Evolutionary conservation across 1,140 invertebrate species (phyloP).

Genomic region (Cotesia vestalis): DNA sequence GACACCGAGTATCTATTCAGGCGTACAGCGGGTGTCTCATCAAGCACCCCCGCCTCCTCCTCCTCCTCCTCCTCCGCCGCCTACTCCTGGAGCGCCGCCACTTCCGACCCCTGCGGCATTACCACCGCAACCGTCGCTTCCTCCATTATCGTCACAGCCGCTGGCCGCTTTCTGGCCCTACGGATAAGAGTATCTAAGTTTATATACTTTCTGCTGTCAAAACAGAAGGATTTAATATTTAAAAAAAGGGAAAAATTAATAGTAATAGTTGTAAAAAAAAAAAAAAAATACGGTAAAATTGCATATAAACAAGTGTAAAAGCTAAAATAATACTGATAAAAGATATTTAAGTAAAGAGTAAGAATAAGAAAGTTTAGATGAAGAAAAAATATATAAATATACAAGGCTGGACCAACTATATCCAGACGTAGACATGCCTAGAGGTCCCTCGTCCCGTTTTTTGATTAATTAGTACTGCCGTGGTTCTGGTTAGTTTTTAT

Average conservation of each 20-base stretch:
- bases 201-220: neutral
- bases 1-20: conserved; percentile 57
- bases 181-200: conserved; percentile 43
- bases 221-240: conserved; percentile 10
- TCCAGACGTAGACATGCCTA: conserved; percentile 22
- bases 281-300: neutral
- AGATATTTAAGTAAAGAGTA: conserved; percentile 13
- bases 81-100: conserved; percentile 45
- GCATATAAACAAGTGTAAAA: conserved; percentile 1
- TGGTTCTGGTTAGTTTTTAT: conserved; percentile 15
- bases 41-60: conserved; percentile 56
- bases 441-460: conserved; percentile 24
- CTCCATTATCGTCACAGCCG: conserved; percentile 53
- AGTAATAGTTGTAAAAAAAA: neutral
- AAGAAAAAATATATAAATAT: conserved; percentile 4
- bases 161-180: conserved; percentile 64
- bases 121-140: conserved; percentile 48
- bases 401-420: conserved; percentile 39
- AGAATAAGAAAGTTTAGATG: conserved; percentile 7
- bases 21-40: conserved; percentile 42
- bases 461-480: conserved; percentile 27
- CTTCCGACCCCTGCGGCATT: conserved; percentile 48
- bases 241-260: conserved; percentile 19
- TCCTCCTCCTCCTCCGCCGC: conserved; percentile 53
- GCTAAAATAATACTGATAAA: neutral